These are phyloP conservation scores for Chloromyia formosa DNA, from an alignment of 2,888 invertebrate genomes.

Conservation along the genomic window DNA sequence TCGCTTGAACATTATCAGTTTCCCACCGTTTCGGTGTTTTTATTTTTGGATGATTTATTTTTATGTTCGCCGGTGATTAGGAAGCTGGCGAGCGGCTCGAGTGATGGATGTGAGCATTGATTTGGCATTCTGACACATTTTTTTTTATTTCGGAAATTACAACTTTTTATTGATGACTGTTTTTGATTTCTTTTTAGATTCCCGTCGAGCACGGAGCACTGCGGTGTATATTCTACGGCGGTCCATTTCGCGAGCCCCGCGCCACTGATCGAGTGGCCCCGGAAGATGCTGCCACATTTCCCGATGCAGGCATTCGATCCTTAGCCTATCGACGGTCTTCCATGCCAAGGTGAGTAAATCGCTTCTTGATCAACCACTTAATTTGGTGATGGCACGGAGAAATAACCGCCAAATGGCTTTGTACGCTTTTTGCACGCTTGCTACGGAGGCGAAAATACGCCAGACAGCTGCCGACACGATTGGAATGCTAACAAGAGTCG, in stretches of 20 bases:
- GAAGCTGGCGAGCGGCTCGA: not conserved
- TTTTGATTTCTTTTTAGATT: conserved; percentile 54
- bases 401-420: too few relatives aligned
- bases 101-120: conserved; percentile 33
- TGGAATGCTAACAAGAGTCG: conserved; percentile 1
- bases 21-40: not conserved
- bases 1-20: not conserved
- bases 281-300: conserved; percentile 59
- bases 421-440: conserved; percentile 28
- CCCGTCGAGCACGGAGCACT: conserved; percentile 58
- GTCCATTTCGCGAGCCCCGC: conserved; percentile 59
- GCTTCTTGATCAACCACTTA: conserved; percentile 1
- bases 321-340: conserved; percentile 53
- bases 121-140: not conserved
- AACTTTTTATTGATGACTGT: not conserved
- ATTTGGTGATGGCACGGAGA: conserved; percentile 26
- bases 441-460: not conserved
- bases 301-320: conserved; percentile 58
- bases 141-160: not conserved
- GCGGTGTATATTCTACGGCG: conserved; percentile 59
- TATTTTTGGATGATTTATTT: conserved; percentile 24
- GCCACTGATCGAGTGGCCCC: conserved; percentile 57
- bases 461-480: not conserved
- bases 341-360: conserved; percentile 43
- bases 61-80: not conserved